Percentiles rank a stretch among this genome's conserved stretches.
phyloP scores from a whole-genome alignment of 2,797 vertebrate genomes.

The Micromesistius poutassou region DNA sequence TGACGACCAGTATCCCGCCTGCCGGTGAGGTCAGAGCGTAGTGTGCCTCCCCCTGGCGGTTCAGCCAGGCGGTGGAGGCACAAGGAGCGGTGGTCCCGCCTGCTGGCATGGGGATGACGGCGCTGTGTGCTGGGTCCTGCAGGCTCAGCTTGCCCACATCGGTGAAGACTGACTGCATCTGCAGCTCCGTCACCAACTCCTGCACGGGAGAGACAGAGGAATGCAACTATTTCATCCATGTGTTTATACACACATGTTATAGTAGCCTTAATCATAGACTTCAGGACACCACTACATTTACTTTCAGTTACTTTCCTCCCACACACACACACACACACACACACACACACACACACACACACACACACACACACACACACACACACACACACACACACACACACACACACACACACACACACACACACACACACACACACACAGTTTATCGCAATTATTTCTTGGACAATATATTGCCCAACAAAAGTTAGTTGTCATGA shows the following conservation, averaged over 20 bases:
- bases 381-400: too few species aligned
- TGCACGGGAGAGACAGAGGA: slow-evolving; percentile 40
- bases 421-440: too few species aligned
- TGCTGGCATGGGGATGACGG: slow-evolving; percentile 72
- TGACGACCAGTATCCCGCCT: slow-evolving; percentile 84
- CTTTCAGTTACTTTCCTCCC: too few species aligned
- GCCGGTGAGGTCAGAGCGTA: slow-evolving; percentile 82
- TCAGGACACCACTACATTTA: too few species aligned
- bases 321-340: too few species aligned
- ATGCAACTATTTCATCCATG: not conserved
- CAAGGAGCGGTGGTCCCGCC: slow-evolving; percentile 67
- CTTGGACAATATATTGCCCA: too few species aligned
- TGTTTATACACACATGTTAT: not conserved
- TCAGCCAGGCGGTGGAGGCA: slow-evolving; percentile 81
- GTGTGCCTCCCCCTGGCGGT: slow-evolving; percentile 82
- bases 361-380: too few species aligned
- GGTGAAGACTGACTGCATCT: slow-evolving; percentile 91
- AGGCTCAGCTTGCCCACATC: slow-evolving; percentile 86
- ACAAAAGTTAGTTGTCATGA: too few species aligned
- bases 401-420: too few species aligned
- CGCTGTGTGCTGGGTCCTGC: slow-evolving; percentile 78
- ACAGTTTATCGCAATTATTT: too few species aligned
- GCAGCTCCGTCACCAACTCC: slow-evolving; percentile 87
- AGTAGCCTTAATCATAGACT: too few species aligned
- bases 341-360: too few species aligned